Conservation (phyloP, 2,888 invertebrate genomes). For the Linyphia triangularis region DNA sequence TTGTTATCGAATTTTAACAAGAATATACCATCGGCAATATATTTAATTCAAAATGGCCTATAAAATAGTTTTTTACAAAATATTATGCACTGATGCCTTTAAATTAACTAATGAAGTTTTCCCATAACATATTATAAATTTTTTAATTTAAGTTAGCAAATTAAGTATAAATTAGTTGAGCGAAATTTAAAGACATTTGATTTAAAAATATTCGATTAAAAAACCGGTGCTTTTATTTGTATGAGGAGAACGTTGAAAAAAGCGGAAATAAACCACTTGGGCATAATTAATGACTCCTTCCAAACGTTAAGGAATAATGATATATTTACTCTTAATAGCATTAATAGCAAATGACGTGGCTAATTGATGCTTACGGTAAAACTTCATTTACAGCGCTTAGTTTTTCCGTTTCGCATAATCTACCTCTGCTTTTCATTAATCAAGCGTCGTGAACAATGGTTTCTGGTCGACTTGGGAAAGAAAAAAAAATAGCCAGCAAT, state of each 20-base stretch:
- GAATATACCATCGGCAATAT: too few species aligned
- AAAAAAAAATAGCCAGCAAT: slow-evolving; percentile 27
- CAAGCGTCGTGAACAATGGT: slow-evolving; percentile 38
- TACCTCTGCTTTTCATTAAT: slow-evolving; percentile 39
- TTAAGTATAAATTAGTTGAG: background rate
- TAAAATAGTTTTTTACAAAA: too few species aligned
- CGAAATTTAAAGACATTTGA: background rate
- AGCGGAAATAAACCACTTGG: slow-evolving; percentile 11
- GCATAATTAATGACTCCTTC: slow-evolving; percentile 38
- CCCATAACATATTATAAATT: too few species aligned
- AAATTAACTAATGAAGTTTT: too few species aligned
- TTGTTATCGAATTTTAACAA: too few species aligned
- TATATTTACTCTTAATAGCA: slow-evolving; percentile 62
- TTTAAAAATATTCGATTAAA: background rate
- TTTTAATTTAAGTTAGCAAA: too few species aligned
- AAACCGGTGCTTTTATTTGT: slow-evolving; percentile 5
- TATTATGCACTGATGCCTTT: too few species aligned
- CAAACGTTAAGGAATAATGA: slow-evolving; percentile 29
- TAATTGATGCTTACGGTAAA: slow-evolving; percentile 58
- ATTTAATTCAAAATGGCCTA: too few species aligned
- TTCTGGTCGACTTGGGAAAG: slow-evolving; percentile 11
- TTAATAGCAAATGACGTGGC: slow-evolving; percentile 56
- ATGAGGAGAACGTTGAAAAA: background rate
- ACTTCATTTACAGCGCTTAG: slow-evolving; percentile 64
- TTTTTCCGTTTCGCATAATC: slow-evolving; percentile 21